Conservation (phyloP, 2,888 invertebrate genomes). For the Tribolium freemani region DNA sequence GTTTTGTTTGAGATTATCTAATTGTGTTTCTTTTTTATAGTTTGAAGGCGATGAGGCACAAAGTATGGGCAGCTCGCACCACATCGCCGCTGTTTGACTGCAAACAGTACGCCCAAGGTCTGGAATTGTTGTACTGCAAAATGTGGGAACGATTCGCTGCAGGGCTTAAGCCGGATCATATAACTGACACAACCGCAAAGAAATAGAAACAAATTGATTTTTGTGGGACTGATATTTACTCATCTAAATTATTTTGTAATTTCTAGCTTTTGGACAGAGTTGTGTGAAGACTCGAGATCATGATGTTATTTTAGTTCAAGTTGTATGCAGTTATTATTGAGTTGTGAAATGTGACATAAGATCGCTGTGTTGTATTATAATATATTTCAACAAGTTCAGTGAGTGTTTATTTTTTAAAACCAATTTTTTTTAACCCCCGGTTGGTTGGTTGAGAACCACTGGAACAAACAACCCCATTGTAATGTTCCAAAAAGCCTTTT, state of each 20-base stretch:
- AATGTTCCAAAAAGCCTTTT: no score
- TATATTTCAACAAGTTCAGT: slow-evolving; percentile 17
- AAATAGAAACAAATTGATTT: slow-evolving; percentile 49
- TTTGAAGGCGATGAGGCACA: slow-evolving; percentile 89
- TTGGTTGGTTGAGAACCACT: no score
- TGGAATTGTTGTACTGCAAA: slow-evolving; percentile 88
- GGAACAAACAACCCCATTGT: no score
- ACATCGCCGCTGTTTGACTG: slow-evolving; percentile 94
- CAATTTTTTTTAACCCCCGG: not conserved
- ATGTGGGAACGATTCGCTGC: slow-evolving; percentile 90
- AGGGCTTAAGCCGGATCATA: slow-evolving; percentile 84
- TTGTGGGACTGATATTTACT: not conserved
- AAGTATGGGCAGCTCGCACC: slow-evolving; percentile 92
- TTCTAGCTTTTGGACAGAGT: not conserved
- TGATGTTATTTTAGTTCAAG: not conserved
- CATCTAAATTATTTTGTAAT: not conserved
- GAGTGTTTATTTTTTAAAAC: not conserved
- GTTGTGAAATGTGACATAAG: slow-evolving; percentile 30
- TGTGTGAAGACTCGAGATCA: not conserved
- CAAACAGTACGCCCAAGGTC: slow-evolving; percentile 86
- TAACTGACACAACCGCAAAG: slow-evolving; percentile 71
- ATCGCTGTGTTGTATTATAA: slow-evolving; percentile 56
- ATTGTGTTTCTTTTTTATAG: slow-evolving; percentile 59
- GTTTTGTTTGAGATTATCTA: not conserved
- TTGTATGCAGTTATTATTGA: not conserved